Base-by-base conservation (phyloP, 2,888 invertebrate species). In the Trimorus sp. region DNA sequence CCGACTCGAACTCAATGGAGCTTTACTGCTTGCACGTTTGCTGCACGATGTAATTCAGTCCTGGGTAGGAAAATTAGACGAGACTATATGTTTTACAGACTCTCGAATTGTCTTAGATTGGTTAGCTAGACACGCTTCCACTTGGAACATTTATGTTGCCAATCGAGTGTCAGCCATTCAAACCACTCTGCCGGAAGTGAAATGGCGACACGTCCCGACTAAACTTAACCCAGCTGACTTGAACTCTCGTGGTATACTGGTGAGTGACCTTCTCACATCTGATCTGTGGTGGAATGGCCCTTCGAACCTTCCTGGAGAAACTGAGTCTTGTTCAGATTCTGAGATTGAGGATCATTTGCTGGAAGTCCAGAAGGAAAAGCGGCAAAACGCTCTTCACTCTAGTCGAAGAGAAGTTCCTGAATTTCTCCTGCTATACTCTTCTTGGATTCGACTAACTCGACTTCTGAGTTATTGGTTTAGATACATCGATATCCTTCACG, bases 151-250 rank as follows among this genome's bases (percentile, higher is more conserved):
- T 7, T 63, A 14, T 9, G 54, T 66, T 12, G 66, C 66, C 11
- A 66, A 66, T n/a, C 16, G 66, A 51, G 54, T 66, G 4, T 66
- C 54, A 5, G 37, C n/a, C n/a, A 66, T 66, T n/a, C 66, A 66
- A 26, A 51, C 54, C 15, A 16, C 38, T 5, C 38, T 58, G 11
- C 58, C 58, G 6, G 58, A 58, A 1, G 65, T 49, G 7, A 65
- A 14, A n/a, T 65, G 65, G 65, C 36, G 51, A 38, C 65, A 65
- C 8, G 60, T 60, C 5, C 37, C n/a, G 8, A 37, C 58, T n/a
- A 38, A 36, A 36, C n/a, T 12, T 1, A 60, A 60, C 42, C 60
- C 60, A 11, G 60, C 60, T 7, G 60, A 60, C 37, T 9, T 60
- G 8, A 60, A 60, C 12, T 60, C 60, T 1, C 14, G 60, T 14